These are phyloP conservation scores for Glaucomys volans DNA, from an alignment of 2,113 vertebrate genomes.

Conservation along the genomic window DNA sequence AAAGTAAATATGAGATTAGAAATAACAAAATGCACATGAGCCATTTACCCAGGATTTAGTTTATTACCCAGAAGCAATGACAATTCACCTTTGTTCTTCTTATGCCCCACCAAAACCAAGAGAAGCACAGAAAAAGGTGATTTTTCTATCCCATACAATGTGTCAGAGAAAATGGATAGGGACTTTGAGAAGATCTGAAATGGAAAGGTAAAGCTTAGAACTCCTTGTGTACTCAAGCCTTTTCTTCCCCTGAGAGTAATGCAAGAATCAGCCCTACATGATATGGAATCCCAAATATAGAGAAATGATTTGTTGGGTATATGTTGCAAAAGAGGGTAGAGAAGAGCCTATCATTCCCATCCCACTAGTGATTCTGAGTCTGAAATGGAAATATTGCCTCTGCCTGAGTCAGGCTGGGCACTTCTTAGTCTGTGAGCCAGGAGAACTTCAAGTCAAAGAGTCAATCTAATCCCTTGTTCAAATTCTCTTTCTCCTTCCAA, in stretches of 20 bases:
- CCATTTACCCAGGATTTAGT: not conserved
- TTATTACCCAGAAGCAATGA: slow-evolving; percentile 22
- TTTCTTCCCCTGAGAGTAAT: not conserved
- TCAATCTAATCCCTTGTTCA: not conserved
- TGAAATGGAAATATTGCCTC: not conserved
- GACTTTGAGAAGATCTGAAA: not conserved
- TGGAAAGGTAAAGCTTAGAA: not conserved
- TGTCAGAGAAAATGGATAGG: not conserved
- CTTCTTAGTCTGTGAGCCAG: not conserved
- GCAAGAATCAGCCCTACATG: not conserved
- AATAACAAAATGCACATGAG: not conserved
- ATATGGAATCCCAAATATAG: slow-evolving; percentile 29
- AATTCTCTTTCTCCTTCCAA: not conserved
- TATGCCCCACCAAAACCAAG: not conserved
- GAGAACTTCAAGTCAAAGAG: not conserved
- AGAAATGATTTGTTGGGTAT: slow-evolving; percentile 11
- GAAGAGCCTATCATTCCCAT: not conserved
- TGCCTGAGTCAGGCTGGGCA: not conserved
- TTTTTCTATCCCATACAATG: not conserved
- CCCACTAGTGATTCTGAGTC: not conserved
- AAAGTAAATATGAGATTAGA: slow-evolving; percentile 23
- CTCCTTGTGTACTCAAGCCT: not conserved
- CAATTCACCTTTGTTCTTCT: not conserved
- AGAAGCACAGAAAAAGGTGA: not conserved
- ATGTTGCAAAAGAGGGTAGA: not conserved